Conservation (phyloP, 2,888 invertebrate genomes). For the Drosophila quinaria region DNA sequence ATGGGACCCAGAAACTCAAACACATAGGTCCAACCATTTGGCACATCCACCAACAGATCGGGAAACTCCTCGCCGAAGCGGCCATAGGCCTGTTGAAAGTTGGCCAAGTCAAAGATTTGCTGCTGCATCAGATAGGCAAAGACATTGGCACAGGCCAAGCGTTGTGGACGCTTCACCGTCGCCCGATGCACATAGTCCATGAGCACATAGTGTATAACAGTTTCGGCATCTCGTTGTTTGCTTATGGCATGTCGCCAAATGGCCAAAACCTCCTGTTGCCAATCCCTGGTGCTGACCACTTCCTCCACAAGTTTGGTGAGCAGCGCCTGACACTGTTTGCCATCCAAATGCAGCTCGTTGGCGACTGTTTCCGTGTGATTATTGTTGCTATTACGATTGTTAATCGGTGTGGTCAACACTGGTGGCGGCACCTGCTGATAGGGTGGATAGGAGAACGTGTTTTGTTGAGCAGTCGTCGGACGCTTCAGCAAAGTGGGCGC, state of each 20-base stretch:
- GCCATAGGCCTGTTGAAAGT: constrained; percentile 72
- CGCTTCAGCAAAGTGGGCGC: constrained; percentile 59
- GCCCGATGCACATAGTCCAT: constrained; percentile 76
- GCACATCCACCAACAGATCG: constrained; percentile 82
- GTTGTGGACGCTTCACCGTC: constrained; percentile 64
- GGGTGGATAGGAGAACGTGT: constrained; percentile 34
- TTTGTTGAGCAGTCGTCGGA: constrained; percentile 7
- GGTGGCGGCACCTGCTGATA: constrained; percentile 45
- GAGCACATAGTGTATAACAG: constrained; percentile 72
- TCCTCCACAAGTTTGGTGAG: constrained; percentile 76
- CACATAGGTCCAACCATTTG: constrained; percentile 81
- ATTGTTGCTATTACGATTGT: constrained; percentile 14
- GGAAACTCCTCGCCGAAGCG: constrained; percentile 74
- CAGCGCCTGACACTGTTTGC: constrained; percentile 70
- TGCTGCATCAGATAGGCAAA: constrained; percentile 70
- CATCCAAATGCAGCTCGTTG: constrained; percentile 22
- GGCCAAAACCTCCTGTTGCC: constrained; percentile 65
- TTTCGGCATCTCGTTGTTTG: constrained; percentile 62
- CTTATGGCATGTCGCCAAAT: constrained; percentile 69
- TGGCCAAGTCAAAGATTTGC: constrained; percentile 57
- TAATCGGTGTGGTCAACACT: constrained; percentile 3
- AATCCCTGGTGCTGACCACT: constrained; percentile 58
- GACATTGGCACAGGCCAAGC: constrained; percentile 75
- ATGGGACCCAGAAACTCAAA: constrained; percentile 83
- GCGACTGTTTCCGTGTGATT: constrained; percentile 12